Evolutionary conservation across 2,888 invertebrate genomes (phyloP).

Genomic region (Malthinus seriepunctatus): DNA sequence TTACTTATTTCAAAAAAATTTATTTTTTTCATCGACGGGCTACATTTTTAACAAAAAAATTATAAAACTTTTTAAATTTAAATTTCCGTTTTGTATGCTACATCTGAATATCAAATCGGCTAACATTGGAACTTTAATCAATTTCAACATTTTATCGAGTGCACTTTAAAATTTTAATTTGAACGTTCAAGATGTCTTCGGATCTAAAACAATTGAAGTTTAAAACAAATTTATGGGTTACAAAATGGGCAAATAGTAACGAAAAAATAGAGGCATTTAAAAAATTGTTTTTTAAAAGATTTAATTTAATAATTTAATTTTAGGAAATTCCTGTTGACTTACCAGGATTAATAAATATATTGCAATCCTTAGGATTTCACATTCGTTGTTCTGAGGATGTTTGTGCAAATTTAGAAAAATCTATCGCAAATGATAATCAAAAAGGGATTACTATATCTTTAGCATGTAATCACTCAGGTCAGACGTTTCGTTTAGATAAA

Average conservation of each 20-base stretch:
- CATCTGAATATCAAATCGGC: too few species aligned
- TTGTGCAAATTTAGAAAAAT: conserved; percentile 2
- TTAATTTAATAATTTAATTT: conserved; percentile 13
- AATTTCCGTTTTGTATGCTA: too few species aligned
- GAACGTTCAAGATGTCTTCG: too few species aligned
- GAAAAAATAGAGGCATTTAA: background rate
- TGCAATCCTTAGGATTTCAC: conserved; percentile 33
- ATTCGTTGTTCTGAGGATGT: conserved; percentile 16
- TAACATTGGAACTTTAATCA: too few species aligned
- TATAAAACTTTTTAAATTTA: too few species aligned
- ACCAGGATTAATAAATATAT: conserved; percentile 29
- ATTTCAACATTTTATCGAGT: too few species aligned
- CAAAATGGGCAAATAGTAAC: background rate
- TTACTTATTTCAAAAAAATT: too few species aligned
- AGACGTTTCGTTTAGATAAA: conserved; percentile 21
- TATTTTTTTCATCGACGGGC: too few species aligned
- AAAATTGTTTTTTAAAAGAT: background rate
- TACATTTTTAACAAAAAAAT: too few species aligned
- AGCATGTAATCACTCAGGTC: conserved; percentile 25
- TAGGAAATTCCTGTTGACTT: conserved; percentile 30
- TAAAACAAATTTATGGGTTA: background rate
- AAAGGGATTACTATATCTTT: conserved; percentile 14
- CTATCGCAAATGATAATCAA: conserved; percentile 8
- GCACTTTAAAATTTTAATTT: too few species aligned
- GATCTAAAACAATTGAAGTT: too few species aligned